Conservation (phyloP, 2,888 invertebrate species). For the Drosophila lutescens region DNA sequence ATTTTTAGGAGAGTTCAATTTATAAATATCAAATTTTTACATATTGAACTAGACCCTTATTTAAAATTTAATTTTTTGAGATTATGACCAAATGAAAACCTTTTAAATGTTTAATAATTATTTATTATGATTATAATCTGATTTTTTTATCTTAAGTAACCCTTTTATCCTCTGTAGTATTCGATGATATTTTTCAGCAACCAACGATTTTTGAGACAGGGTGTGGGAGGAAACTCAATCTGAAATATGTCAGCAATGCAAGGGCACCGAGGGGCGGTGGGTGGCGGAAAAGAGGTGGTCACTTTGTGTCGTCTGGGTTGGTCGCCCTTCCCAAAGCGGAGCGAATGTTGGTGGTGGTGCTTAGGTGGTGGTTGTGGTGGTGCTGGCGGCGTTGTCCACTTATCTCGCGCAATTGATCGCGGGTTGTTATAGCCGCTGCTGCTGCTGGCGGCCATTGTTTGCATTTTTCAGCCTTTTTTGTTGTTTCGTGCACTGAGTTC, state of each 20-base stretch:
- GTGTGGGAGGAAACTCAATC: constrained; percentile 30
- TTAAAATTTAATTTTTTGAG: too few relatives aligned
- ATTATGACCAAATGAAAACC: too few relatives aligned
- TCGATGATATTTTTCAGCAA: too few relatives aligned
- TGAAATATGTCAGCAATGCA: constrained; percentile 50
- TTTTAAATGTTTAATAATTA: too few relatives aligned
- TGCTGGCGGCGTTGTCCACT: constrained; percentile 60
- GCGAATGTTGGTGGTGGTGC: constrained; percentile 3
- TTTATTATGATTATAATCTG: too few relatives aligned
- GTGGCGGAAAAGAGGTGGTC: constrained; percentile 16
- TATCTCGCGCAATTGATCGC: constrained; percentile 78
- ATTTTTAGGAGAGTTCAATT: too few relatives aligned
- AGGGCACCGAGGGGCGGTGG: constrained; percentile 12
- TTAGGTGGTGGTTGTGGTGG: constrained; percentile 28
- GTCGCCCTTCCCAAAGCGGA: constrained; percentile 22
- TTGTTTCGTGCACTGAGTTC: constrained; percentile 45
- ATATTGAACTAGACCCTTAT: too few relatives aligned
- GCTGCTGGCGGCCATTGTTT: constrained; percentile 70
- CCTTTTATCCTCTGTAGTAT: background rate
- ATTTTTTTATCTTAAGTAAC: background rate
- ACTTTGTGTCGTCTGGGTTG: constrained; percentile 32
- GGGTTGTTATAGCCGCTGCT: constrained; percentile 40
- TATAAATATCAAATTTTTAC: too few relatives aligned
- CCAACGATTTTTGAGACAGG: background rate
- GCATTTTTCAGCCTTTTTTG: constrained; percentile 53